Evolutionary conservation across 2,797 vertebrate species (phyloP), one percentile per base, ranked within the genome.

Genomic region (Chromis chromis): DNA sequence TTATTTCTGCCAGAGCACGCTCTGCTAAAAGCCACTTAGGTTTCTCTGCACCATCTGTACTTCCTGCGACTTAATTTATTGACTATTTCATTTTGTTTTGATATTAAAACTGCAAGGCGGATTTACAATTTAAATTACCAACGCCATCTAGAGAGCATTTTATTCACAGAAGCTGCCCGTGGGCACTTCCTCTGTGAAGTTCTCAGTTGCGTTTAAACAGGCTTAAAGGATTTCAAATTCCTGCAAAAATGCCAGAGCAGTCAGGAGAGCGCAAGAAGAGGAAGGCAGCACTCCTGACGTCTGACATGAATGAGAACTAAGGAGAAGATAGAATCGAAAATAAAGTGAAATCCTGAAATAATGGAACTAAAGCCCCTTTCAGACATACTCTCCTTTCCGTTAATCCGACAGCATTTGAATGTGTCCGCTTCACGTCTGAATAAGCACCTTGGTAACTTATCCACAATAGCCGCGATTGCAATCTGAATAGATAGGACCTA

Each of bases 81-180:
- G 19, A 75, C 42, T 8, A 25, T 50, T 71, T 65, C 4, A 52
- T 65, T 79, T 61, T 27, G 13, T 59, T 81, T 70, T 67, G 13
- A 36, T 58, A 70, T 68, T 19, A 46, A 67, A 71, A 31, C 19
- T 9, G 50, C 46, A 39, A 62, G 60, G 10, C 22, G 39, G 28
- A 66, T 64, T 70, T 46, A 65, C 59, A 56, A 66, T 65, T 40
- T 73, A 22, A 82, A 84, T 67, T 73, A 60, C 25, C 28, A 61
- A 72, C 56, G 72, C 70, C 60, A 61, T 33, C 56, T 22, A 6
- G n/a, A 48, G 39, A 14, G 52, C 4, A 0, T 44, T 65, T 14
- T 46, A 14, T 71, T 83, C 7, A 40, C 6, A 64, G n/a, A 36
- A 54, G 3, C 39, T 59, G 56, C 63, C 77, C 60, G 71, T 40